Percentiles rank a stretch among this genome's conserved stretches.
phyloP scores from a whole-genome alignment of 2,797 vertebrate species.

The Sebastes reedi region DNA sequence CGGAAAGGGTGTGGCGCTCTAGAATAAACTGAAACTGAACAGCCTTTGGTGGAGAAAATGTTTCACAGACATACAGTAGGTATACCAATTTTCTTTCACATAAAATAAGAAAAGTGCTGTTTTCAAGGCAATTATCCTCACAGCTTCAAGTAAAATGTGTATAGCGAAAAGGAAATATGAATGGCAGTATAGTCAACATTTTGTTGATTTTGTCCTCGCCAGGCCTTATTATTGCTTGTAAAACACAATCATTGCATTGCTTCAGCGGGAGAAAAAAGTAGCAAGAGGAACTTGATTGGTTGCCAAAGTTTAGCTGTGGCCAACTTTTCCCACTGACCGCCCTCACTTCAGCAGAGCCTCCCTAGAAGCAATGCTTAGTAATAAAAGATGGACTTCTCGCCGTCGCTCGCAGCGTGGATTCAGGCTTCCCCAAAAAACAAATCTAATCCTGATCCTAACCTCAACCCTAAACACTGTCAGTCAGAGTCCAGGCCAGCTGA shows the following conservation, averaged over 20 bases:
- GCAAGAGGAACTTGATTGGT: background rate
- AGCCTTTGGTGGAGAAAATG: background rate
- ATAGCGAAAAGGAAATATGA: background rate
- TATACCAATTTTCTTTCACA: background rate
- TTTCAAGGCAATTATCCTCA: background rate
- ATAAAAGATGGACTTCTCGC: conserved; percentile 20
- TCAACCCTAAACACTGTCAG: conserved; percentile 3
- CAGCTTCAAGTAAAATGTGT: background rate
- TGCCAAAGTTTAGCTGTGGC: background rate
- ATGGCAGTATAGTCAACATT: background rate
- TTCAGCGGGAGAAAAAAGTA: background rate
- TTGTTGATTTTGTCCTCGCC: background rate
- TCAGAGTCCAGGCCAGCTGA: conserved; percentile 19
- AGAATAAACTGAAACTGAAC: background rate
- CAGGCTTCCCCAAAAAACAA: conserved; percentile 3
- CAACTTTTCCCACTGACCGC: conserved; percentile 8
- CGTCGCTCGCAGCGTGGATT: background rate
- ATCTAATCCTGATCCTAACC: conserved; percentile 11
- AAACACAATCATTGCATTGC: background rate
- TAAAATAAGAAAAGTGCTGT: background rate
- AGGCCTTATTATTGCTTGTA: background rate
- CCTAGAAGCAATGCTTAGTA: background rate
- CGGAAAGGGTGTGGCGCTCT: background rate
- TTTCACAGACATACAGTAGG: background rate
- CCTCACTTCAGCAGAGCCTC: background rate